Evolutionary conservation across 1,140 invertebrate species (phyloP).

Genomic region (Nymphalis io): DNA sequence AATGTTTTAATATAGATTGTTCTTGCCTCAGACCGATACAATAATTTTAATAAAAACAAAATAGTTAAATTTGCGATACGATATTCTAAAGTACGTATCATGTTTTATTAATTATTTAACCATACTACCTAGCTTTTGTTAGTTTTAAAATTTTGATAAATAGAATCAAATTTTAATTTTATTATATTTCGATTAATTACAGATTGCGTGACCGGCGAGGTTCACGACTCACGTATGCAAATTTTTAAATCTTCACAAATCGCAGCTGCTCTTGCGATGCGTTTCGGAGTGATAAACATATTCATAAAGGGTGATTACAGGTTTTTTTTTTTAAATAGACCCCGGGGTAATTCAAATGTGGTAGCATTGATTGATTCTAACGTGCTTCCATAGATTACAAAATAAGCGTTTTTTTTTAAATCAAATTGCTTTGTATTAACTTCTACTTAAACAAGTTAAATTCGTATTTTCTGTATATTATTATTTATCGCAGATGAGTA

Average conservation of each 20-base stretch:
- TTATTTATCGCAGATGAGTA: too few species aligned
- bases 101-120: too few species aligned
- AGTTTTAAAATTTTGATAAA: neutral
- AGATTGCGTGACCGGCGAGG: slow-evolving; percentile 28
- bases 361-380: slow-evolving; percentile 25
- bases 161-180: neutral
- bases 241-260: slow-evolving; percentile 28
- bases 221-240: slow-evolving; percentile 33
- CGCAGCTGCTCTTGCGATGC: slow-evolving; percentile 32
- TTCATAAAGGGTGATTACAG: slow-evolving; percentile 33
- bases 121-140: too few species aligned
- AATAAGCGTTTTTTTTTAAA: neutral
- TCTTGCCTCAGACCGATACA: too few species aligned
- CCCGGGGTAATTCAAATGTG: slow-evolving; percentile 26
- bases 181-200: slow-evolving; percentile 33
- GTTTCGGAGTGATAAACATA: slow-evolving; percentile 23
- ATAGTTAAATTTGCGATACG: too few species aligned
- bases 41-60: too few species aligned
- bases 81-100: too few species aligned
- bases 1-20: too few species aligned
- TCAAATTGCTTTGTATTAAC: too few species aligned
- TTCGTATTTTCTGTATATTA: too few species aligned
- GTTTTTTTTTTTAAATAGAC: slow-evolving; percentile 29
- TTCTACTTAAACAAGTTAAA: too few species aligned
- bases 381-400: neutral